Percentiles rank a stretch among this genome's conserved stretches.
phyloP scores from a whole-genome alignment of 2,797 vertebrate genomes.

The Poeciliopsis turneri region DNA sequence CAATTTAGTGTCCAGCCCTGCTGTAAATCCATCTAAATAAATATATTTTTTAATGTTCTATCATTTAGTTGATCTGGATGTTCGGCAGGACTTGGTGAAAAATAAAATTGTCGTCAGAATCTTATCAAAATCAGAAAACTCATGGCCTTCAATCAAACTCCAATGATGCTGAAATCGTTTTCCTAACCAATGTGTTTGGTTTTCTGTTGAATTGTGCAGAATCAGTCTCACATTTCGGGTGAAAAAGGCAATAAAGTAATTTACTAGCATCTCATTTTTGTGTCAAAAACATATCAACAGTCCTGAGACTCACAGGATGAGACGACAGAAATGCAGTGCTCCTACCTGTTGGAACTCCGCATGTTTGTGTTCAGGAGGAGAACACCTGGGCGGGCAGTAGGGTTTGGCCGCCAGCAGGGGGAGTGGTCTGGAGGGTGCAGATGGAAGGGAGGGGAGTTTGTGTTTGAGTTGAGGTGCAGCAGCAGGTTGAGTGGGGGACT shows the following conservation, averaged over 20 bases:
- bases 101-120: not conserved
- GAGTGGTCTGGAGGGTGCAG: conserved; percentile 84
- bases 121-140: not conserved
- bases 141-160: not conserved
- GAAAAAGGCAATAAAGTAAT: not conserved
- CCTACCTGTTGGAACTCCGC: conserved; percentile 85
- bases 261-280: not conserved
- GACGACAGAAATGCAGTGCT: not conserved
- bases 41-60: not conserved
- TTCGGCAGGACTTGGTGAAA: too few species aligned
- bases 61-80: not conserved
- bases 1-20: too few species aligned
- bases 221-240: not conserved
- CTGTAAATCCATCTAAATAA: not conserved
- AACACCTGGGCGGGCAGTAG: conserved; percentile 89
- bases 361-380: conserved; percentile 85
- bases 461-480: conserved; percentile 57
- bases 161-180: not conserved
- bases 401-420: conserved; percentile 93
- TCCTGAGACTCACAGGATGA: not conserved
- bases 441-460: conserved; percentile 66
- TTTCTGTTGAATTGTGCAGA: not conserved
- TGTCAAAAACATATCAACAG: not conserved
- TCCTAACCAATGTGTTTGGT: not conserved
- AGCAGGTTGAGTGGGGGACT: conserved; percentile 29